A percentile compares a stretch with the other conserved stretches of the same genome.
Conservation (phyloP, 2,113 vertebrate genomes). For the Phrynosoma platyrhinos region DNA sequence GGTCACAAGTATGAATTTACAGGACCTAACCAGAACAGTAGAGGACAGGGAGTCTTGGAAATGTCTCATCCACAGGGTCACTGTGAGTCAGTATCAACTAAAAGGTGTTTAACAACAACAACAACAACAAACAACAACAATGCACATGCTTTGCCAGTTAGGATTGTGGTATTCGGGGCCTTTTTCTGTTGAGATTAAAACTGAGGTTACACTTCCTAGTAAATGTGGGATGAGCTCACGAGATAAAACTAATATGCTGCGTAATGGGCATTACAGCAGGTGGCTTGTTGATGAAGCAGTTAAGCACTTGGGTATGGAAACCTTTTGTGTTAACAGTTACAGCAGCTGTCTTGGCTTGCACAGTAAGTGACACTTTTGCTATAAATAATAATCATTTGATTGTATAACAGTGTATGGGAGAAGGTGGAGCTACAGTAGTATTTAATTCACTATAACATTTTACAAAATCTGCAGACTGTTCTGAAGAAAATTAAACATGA, state of each 20-base stretch:
- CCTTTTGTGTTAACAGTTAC: neutral
- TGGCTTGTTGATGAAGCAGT: neutral
- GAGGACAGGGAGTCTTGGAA: too few relatives aligned
- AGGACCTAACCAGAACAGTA: too few relatives aligned
- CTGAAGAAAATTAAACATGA: neutral
- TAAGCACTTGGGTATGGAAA: slow-evolving; percentile 8
- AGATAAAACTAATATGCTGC: slow-evolving; percentile 18
- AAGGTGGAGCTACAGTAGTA: neutral
- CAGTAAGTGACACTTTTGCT: slow-evolving; percentile 18
- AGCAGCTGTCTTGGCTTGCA: slow-evolving; percentile 11
- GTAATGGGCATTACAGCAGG: neutral
- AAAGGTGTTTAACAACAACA: too few relatives aligned
- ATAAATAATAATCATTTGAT: slow-evolving; percentile 24
- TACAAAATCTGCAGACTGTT: neutral
- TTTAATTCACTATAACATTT: neutral
- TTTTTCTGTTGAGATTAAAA: slow-evolving; percentile 52
- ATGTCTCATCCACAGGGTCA: too few relatives aligned
- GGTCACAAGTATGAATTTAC: too few relatives aligned
- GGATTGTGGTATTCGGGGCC: neutral
- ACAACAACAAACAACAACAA: too few relatives aligned
- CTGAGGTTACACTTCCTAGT: slow-evolving; percentile 48
- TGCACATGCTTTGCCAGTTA: neutral
- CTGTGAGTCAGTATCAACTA: too few relatives aligned
- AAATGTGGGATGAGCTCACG: slow-evolving; percentile 17
- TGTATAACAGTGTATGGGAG: neutral